Evolutionary conservation across 2,888 invertebrate genomes (phyloP).

Genomic region (Eupithecia subfuscata): DNA sequence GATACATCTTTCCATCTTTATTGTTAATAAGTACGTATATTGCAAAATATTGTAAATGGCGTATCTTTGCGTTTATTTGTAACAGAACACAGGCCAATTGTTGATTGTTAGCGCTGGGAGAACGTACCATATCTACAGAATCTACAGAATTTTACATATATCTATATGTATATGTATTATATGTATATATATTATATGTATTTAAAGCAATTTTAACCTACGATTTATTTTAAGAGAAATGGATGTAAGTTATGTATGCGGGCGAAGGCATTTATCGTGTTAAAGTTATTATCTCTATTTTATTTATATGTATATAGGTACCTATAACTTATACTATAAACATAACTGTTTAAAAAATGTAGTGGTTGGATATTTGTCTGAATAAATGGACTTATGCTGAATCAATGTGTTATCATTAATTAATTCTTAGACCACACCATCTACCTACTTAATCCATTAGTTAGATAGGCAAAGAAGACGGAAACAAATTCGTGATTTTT

Average conservation of each 20-base stretch:
- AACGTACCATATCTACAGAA: no score
- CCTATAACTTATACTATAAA: no score
- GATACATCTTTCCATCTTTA: no score
- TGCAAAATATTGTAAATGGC: no score
- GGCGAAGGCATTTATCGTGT: conserved; percentile 9
- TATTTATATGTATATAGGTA: not conserved
- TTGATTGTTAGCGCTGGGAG: no score
- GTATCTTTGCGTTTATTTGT: no score
- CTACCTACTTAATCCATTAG: not conserved
- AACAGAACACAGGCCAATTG: no score
- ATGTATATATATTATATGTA: no score
- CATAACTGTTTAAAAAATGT: not conserved
- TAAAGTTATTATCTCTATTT: conserved; percentile 1
- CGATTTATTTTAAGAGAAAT: not conserved
- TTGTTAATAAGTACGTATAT: no score
- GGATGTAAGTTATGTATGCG: conserved; percentile 1
- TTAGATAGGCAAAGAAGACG: no score
- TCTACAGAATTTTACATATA: no score
- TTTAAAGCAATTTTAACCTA: not conserved
- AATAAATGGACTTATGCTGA: conserved; percentile 25
- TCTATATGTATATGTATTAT: no score
- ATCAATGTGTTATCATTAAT: not conserved
- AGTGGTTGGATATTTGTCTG: conserved; percentile 17
- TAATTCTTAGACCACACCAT: not conserved
- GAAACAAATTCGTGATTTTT: conserved; percentile 13